These are phyloP conservation scores for Sinosuthora webbiana DNA, from an alignment of 2,113 vertebrate species.

Conservation along the genomic window DNA sequence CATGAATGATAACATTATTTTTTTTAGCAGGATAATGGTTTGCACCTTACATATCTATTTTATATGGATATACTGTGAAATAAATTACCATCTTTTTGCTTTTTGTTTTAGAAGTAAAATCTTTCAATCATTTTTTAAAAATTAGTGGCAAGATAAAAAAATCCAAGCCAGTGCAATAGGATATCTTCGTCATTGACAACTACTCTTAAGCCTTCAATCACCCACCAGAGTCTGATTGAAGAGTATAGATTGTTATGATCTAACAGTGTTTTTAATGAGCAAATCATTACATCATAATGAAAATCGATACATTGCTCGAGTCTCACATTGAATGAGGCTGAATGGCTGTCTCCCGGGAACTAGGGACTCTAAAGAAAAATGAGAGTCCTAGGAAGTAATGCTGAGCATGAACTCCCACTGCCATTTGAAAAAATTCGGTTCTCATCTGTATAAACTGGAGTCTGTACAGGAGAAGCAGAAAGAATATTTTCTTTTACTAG, in stretches of 20 bases:
- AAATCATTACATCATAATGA: constrained; percentile 34
- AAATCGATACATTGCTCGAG: neutral
- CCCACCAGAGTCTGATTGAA: neutral
- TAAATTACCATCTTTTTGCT: neutral
- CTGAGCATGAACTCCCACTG: neutral
- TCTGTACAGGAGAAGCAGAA: neutral
- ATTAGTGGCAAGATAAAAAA: neutral
- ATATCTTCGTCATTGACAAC: neutral
- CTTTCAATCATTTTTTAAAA: constrained; percentile 19
- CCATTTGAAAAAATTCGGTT: neutral
- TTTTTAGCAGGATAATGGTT: neutral
- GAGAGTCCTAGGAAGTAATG: neutral
- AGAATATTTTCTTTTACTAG: neutral
- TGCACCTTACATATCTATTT: neutral
- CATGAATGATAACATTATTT: constrained; percentile 3
- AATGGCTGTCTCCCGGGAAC: neutral
- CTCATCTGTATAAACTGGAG: neutral
- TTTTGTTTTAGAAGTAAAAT: constrained; percentile 29
- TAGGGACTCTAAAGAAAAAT: neutral
- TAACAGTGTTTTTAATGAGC: constrained; percentile 30
- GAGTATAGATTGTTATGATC: constrained; percentile 5
- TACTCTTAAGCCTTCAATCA: neutral
- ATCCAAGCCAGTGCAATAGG: neutral
- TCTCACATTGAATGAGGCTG: neutral
- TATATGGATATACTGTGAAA: neutral